Conservation (phyloP, 2,888 invertebrate genomes). For the Thymelicus acteon region DNA sequence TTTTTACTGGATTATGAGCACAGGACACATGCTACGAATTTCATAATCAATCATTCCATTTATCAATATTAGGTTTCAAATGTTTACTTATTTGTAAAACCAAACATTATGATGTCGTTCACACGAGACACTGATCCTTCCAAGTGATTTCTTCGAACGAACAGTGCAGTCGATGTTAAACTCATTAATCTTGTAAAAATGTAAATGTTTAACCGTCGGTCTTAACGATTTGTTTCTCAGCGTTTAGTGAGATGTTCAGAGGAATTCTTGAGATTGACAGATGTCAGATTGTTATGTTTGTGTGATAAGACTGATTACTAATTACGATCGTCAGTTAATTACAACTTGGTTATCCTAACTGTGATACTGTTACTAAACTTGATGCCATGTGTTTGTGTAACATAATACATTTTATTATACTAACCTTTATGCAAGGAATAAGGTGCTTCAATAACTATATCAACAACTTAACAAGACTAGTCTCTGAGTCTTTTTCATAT, state of each 20-base stretch:
- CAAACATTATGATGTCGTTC: constrained; percentile 4
- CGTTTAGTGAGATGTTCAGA: constrained; percentile 39
- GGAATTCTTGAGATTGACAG: constrained; percentile 19
- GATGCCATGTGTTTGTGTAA: too few relatives aligned
- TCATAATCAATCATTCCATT: neutral
- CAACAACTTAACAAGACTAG: too few relatives aligned
- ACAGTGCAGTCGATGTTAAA: constrained; percentile 51
- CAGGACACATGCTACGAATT: neutral
- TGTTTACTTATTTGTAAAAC: neutral
- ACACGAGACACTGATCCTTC: constrained; percentile 22
- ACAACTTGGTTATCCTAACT: too few relatives aligned
- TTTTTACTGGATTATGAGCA: too few relatives aligned
- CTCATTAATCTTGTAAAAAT: constrained; percentile 63
- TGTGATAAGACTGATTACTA: neutral
- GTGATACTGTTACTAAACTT: too few relatives aligned
- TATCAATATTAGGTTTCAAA: neutral
- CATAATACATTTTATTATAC: too few relatives aligned
- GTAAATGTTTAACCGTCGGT: constrained; percentile 46
- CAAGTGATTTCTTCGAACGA: constrained; percentile 51
- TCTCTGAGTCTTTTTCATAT: too few relatives aligned
- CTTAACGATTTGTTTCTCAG: constrained; percentile 50
- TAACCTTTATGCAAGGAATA: too few relatives aligned
- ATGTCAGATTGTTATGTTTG: constrained; percentile 26
- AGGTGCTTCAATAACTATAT: too few relatives aligned
- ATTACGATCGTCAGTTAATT: constrained; percentile 8